Evolutionary conservation across 2,888 invertebrate genomes (phyloP), one percentile per base, ranked within the genome.

Genomic region (Platycheirus rosarum): DNA sequence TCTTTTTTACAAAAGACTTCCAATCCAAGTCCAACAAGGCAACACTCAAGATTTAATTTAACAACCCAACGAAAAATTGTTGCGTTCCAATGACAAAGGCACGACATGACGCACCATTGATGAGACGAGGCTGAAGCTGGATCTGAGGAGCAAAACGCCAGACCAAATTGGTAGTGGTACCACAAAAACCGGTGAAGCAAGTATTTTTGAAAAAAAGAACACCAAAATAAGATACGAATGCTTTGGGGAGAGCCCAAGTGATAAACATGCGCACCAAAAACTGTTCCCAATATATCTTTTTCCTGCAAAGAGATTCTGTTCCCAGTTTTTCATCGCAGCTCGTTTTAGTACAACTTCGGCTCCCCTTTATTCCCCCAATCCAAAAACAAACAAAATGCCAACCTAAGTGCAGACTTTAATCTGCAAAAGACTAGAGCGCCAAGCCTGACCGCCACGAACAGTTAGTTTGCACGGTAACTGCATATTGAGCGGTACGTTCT

Each of bases 401-500:
- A n/a, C 3, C 23, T 4, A 6, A 23, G 37, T 37, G 18, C 60
- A 60, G 62, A 63, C 70, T 29, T 55, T 37, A 37, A 68, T 37
- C 66, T 66, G 53, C 42, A 66, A 40, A 69, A 69, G 65, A 40
- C 65, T 42, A 32, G 44, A 60, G 60, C 60, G 60, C 60, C 4
- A 60, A 60, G 42, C 29, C 37, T 42, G 60, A 40, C 65, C 16
- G 66, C 14, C 37, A 55, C 68, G 49, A 51, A 23, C 74, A 78
- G 77, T 84, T 84, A 84, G 84, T 84, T 84, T 65, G 84, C 71
- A 78, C 84, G 84, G 84, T 74, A 78, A 77, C 78, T 78, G 77
- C 84, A 76, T 32, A 53, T 65, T 49, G 78, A 78, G 35, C 73
- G 84, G 84, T 53, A 78, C 73, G 60, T 74, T 65, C 78, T 53